These are phyloP conservation scores for Dufourea novaeangliae DNA, from an alignment of 1,140 invertebrate species.

Conservation along the genomic window DNA sequence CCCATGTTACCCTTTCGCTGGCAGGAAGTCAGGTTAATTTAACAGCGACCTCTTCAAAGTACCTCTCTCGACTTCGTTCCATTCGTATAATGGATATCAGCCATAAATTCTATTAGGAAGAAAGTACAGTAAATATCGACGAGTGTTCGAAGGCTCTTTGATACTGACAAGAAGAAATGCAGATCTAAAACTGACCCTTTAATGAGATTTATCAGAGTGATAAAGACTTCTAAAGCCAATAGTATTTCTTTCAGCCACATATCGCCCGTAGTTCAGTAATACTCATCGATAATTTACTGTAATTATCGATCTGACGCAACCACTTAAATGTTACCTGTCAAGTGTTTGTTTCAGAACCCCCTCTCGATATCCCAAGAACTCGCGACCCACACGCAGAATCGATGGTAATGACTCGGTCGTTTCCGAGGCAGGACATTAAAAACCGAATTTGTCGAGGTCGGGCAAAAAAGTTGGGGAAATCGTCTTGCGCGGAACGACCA, in stretches of 20 bases:
- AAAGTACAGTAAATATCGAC: too few relatives aligned
- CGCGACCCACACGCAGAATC: not conserved
- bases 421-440: not conserved
- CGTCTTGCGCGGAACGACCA: not conserved
- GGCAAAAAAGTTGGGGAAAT: constrained; percentile 7
- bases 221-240: too few relatives aligned
- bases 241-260: too few relatives aligned
- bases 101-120: not conserved
- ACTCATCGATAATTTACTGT: too few relatives aligned
- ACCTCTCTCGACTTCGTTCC: not conserved
- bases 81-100: not conserved
- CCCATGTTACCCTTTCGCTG: constrained; percentile 24
- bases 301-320: too few relatives aligned
- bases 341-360: too few relatives aligned
- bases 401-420: not conserved
- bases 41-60: not conserved
- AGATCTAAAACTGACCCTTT: too few relatives aligned
- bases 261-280: too few relatives aligned
- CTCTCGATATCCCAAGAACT: not conserved
- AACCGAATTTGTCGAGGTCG: not conserved
- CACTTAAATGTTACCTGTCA: too few relatives aligned
- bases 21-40: constrained; percentile 31
- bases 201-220: too few relatives aligned
- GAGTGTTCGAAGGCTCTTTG: too few relatives aligned
- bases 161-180: too few relatives aligned